These are phyloP conservation scores for Clarias gariepinus DNA, from an alignment of 2,113 vertebrate genomes.

Conservation along the genomic window DNA sequence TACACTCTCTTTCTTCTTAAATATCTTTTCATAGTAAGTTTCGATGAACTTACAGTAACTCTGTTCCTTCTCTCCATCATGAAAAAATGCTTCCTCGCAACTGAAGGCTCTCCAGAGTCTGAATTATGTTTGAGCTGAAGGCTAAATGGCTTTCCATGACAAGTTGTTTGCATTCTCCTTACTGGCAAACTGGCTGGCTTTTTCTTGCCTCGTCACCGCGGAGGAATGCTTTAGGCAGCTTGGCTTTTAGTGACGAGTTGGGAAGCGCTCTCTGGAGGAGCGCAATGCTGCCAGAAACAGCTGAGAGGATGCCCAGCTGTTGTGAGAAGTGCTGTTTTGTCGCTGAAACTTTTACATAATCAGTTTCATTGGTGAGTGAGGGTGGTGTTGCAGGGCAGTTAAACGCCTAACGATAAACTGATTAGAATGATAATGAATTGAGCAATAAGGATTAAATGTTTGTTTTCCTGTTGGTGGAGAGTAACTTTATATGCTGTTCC, in stretches of 20 bases:
- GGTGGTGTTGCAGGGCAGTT: conserved; percentile 3
- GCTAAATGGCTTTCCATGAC: conserved; percentile 70
- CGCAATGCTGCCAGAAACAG: conserved; percentile 45
- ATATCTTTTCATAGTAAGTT: neutral
- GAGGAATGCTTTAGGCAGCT: conserved; percentile 57
- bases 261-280: conserved; percentile 44
- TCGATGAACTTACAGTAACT: neutral
- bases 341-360: conserved; percentile 29
- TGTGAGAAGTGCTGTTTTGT: conserved; percentile 53
- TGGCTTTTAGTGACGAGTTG: conserved; percentile 48
- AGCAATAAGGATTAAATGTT: neutral
- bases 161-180: conserved; percentile 69
- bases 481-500: conserved; percentile 52
- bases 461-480: neutral
- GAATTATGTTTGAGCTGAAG: conserved; percentile 66
- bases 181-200: conserved; percentile 57
- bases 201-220: conserved; percentile 54
- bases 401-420: neutral
- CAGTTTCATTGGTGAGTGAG: neutral
- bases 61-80: neutral
- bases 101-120: conserved; percentile 61
- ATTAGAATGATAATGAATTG: neutral
- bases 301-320: conserved; percentile 56
- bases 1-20: neutral
- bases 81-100: conserved; percentile 35